Conservation (phyloP, 2,113 vertebrate species). For the Lampris megalopsis region DNA sequence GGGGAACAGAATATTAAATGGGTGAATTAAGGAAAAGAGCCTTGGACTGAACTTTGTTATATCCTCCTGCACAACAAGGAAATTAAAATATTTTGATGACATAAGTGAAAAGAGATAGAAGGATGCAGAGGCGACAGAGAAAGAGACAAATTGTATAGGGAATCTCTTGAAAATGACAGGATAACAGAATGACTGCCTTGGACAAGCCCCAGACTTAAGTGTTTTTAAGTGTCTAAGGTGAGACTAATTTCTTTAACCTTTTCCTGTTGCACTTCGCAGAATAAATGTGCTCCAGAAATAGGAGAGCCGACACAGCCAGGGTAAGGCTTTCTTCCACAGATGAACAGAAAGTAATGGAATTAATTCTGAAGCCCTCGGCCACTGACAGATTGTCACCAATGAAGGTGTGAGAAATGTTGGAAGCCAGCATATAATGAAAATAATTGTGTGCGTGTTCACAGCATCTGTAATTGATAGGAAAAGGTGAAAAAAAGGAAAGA, state of each 20-base stretch:
- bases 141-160: constrained; percentile 8
- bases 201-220: background rate
- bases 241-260: constrained; percentile 49
- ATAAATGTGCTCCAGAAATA: constrained; percentile 53
- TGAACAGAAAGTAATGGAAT: constrained; percentile 56
- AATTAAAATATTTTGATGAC: constrained; percentile 1
- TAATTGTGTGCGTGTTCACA: constrained; percentile 23
- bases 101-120: constrained; percentile 2
- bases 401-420: constrained; percentile 27
- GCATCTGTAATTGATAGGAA: constrained; percentile 28
- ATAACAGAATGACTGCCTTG: constrained; percentile 12
- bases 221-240: constrained; percentile 20
- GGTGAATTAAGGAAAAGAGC: no score
- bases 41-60: background rate
- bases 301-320: constrained; percentile 19
- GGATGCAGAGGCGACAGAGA: constrained; percentile 27
- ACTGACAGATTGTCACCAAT: constrained; percentile 34
- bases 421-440: constrained; percentile 40
- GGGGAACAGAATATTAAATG: no score
- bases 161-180: constrained; percentile 36
- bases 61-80: background rate
- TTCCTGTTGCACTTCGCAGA: background rate
- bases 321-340: constrained; percentile 42
- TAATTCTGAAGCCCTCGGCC: constrained; percentile 43
- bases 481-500: background rate